These are phyloP conservation scores for Pseudomugil gertrudae DNA, from an alignment of 2,797 vertebrate species.

Conservation along the genomic window DNA sequence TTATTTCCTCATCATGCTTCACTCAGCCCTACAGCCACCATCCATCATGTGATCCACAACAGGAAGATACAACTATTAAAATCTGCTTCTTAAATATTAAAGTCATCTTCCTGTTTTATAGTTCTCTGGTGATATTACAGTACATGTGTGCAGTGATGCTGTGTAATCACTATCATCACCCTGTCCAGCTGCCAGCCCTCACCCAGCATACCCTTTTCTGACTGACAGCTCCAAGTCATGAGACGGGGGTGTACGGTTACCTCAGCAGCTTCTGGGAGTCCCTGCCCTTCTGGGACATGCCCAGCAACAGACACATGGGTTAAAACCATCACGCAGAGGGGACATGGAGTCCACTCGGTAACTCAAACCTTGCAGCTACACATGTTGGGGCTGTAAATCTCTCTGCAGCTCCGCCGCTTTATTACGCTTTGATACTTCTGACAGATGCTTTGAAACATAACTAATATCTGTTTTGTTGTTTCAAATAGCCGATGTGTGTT, in stretches of 20 bases:
- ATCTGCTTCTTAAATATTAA: not conserved
- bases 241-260: conserved; percentile 26
- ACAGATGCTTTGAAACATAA: conserved; percentile 1
- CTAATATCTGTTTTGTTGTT: not conserved
- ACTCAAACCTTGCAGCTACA: conserved; percentile 27
- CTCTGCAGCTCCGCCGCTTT: not conserved
- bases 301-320: conserved; percentile 21
- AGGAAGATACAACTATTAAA: not conserved
- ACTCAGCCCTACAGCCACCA: not conserved
- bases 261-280: conserved; percentile 26
- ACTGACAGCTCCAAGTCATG: conserved; percentile 16
- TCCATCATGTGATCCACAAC: not conserved
- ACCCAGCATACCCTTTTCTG: not conserved
- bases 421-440: conserved; percentile 8
- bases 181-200: conserved; percentile 10
- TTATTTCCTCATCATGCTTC: not conserved
- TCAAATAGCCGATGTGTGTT: not conserved
- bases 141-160: not conserved
- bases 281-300: not conserved
- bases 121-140: not conserved
- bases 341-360: conserved; percentile 22
- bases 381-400: conserved; percentile 36
- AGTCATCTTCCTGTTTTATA: not conserved
- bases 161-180: conserved; percentile 5
- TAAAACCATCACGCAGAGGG: conserved; percentile 8